Percentiles rank a stretch among this genome's conserved stretches.
These are phyloP conservation scores for Nematolebias whitei DNA, from an alignment of 2,113 vertebrate species.

Conservation along the genomic window DNA sequence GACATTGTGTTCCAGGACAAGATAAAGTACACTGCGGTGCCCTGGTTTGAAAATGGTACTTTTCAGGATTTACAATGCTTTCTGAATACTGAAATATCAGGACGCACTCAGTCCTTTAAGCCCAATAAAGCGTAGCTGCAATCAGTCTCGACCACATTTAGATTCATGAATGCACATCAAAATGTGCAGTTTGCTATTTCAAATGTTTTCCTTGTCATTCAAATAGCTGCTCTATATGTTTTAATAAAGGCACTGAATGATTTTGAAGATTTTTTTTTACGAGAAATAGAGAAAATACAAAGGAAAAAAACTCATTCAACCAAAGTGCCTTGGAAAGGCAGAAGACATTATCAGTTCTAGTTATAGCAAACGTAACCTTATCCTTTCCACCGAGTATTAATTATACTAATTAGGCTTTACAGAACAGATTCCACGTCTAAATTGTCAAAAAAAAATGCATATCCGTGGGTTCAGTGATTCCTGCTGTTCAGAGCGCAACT, in stretches of 20 bases:
- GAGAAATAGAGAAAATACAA: constrained; percentile 22
- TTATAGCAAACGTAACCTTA: background rate
- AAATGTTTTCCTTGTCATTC: constrained; percentile 20
- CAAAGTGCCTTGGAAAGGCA: background rate
- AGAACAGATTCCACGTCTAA: constrained; percentile 3
- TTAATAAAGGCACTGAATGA: constrained; percentile 24
- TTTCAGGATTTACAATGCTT: constrained; percentile 38
- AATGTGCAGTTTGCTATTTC: constrained; percentile 21
- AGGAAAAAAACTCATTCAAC: constrained; percentile 10
- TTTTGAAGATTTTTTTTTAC: constrained; percentile 5
- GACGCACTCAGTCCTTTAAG: constrained; percentile 8
- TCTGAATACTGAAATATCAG: constrained; percentile 41
- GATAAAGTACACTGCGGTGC: constrained; percentile 47
- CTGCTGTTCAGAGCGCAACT: constrained; percentile 13
- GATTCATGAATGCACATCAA: constrained; percentile 42
- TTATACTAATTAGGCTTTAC: constrained; percentile 14
- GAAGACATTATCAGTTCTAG: constrained; percentile 1
- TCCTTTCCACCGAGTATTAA: constrained; percentile 2
- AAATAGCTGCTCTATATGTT: constrained; percentile 4
- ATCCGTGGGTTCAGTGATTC: background rate
- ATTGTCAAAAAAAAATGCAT: constrained; percentile 21
- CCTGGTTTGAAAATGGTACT: constrained; percentile 47
- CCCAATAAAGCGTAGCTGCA: constrained; percentile 30
- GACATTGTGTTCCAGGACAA: constrained; percentile 48
- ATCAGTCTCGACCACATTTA: constrained; percentile 14